phyloP scores from a whole-genome alignment of 1,140 invertebrate genomes.

The Neocloeon triangulifer region DNA sequence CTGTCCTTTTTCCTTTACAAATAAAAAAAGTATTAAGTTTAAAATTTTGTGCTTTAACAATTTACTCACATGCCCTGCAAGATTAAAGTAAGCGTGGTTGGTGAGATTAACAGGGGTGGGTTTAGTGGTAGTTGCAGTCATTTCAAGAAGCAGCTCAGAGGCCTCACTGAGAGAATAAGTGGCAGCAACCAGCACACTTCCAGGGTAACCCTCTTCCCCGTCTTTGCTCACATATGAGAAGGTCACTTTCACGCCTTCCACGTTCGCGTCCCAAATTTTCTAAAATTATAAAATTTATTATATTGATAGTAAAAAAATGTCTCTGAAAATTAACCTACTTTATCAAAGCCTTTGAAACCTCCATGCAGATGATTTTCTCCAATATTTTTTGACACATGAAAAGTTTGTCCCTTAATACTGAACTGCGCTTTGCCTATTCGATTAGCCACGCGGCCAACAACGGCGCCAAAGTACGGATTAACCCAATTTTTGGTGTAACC shows the following conservation, averaged over 20 bases:
- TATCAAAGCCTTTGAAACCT: slow-evolving; percentile 65
- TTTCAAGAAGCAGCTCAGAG: slow-evolving; percentile 45
- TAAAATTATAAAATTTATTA: too few relatives aligned
- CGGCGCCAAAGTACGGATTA: slow-evolving; percentile 67
- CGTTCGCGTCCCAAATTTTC: too few relatives aligned
- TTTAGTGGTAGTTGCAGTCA: slow-evolving; percentile 46
- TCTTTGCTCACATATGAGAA: slow-evolving; percentile 56
- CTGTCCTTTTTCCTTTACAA: too few relatives aligned
- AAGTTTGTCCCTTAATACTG: slow-evolving; percentile 35
- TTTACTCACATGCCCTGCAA: slow-evolving; percentile 60
- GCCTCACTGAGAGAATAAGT: slow-evolving; percentile 47
- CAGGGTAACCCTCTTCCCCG: slow-evolving; percentile 74
- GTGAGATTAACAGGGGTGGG: slow-evolving; percentile 73
- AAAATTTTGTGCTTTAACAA: too few relatives aligned
- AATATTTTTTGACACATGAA: slow-evolving; percentile 48
- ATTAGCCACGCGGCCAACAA: slow-evolving; percentile 73
- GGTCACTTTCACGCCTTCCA: too few relatives aligned
- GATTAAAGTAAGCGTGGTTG: slow-evolving; percentile 87
- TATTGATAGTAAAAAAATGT: too few relatives aligned
- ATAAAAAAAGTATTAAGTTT: too few relatives aligned
- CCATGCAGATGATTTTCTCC: slow-evolving; percentile 63
- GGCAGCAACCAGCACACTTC: slow-evolving; percentile 38
- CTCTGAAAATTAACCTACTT: too few relatives aligned
- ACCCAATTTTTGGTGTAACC: too few relatives aligned
- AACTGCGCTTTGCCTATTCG: slow-evolving; percentile 48